Base-by-base conservation (phyloP, 35 echinoderm and acorn worm genomes). In the Eucidaris tribuloides region DNA sequence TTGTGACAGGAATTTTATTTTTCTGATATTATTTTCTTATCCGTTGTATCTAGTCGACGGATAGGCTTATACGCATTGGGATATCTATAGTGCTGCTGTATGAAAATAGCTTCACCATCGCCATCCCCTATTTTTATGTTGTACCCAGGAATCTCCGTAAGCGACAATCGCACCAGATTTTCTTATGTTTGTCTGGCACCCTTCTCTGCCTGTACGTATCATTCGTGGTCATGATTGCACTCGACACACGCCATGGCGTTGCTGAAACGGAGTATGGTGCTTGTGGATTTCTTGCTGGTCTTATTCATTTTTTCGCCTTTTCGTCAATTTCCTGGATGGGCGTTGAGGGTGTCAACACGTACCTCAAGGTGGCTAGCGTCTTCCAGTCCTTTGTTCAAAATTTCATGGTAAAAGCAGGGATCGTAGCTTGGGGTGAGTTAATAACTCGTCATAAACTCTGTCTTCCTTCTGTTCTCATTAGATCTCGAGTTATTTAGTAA, bases 301-400 rank as follows among this genome's bases (percentile, higher is more conserved):
- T 92, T 37, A 41, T 92, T 20, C 90, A 92, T 32, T 92, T 82
- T 63, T 92, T 92, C 22, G 65, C 76, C 24, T 57, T 92, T 15
- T 43, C 85, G 7, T 68, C 90, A 20, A 61, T 92, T 5, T 38
- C 55, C 38, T 92, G 89, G 89, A 92, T 92, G 89, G 76, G 74
- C 4, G 89, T 87, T 15, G 83, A 92, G 50, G 89, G 84, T 7
- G 33, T 81, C 24, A 86, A 92, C 46, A 79, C 81, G 24, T 92
- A 92, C n/a, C 46, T 80, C 17, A 59, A 55, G 45, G n/a, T 92
- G 11, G 90, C 87, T 27, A 77, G 63, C 32, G 84, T 92, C 29
- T 92, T 86, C 46, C 56, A 86, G 49, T n/a, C 82, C 17, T 58
- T 86, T 48, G 49, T 92, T 5, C 54, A 9, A 14, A 25, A 48